Evolutionary conservation across 2,888 invertebrate genomes (phyloP).

Genomic region (Hyposoter dolosus): DNA sequence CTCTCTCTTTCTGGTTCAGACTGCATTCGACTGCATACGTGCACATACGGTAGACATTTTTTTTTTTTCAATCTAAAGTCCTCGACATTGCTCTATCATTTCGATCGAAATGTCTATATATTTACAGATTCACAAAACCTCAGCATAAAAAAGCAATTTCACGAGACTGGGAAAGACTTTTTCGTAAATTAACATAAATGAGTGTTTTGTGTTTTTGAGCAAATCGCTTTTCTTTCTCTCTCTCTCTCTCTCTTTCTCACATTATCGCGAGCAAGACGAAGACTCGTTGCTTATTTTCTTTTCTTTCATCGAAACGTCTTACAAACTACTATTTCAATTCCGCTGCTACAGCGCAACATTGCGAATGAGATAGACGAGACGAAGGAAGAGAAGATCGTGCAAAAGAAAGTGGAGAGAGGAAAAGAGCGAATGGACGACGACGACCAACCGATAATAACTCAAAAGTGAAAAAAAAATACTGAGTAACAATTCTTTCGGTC

Average conservation of each 20-base stretch:
- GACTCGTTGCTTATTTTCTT: constrained; percentile 61
- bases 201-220: constrained; percentile 24
- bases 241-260: constrained; percentile 22
- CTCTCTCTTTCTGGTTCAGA: constrained; percentile 32
- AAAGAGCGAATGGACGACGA: not conserved
- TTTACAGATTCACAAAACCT: not conserved
- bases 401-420: not conserved
- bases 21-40: constrained; percentile 50
- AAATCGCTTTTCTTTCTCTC: constrained; percentile 1
- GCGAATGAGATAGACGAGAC: constrained; percentile 28
- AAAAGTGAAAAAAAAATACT: not conserved
- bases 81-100: constrained; percentile 40
- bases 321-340: constrained; percentile 55
- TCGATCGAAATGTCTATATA: constrained; percentile 1
- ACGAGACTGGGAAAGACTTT: constrained; percentile 30
- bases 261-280: constrained; percentile 21
- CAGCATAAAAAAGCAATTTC: constrained; percentile 11
- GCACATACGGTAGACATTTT: constrained; percentile 27
- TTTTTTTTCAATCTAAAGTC: constrained; percentile 22
- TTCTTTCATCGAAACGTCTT: constrained; percentile 56
- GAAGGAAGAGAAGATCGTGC: not conserved
- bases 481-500: not conserved
- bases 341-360: not conserved
- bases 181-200: constrained; percentile 53
- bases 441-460: not conserved